Conservation (phyloP, 1,140 invertebrate species). For the Camponotus floridanus region DNA sequence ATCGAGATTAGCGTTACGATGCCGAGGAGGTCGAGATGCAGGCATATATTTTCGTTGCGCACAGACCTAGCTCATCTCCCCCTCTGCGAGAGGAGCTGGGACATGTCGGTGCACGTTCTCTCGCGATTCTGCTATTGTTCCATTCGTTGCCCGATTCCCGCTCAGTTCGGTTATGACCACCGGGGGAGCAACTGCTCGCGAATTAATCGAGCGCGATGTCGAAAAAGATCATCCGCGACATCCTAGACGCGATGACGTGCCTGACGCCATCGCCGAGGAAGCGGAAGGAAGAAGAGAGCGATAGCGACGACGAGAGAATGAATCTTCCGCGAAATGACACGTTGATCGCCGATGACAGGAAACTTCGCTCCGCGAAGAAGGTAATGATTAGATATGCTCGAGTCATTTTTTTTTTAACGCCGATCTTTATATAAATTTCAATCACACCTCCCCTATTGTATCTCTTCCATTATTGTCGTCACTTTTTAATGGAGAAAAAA, state of each 20-base stretch:
- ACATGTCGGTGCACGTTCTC: slow-evolving; percentile 59
- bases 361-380: background rate
- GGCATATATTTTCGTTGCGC: slow-evolving; percentile 1
- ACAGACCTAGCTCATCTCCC: background rate
- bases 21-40: background rate
- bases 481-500: background rate
- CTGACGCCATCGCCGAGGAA: slow-evolving; percentile 64
- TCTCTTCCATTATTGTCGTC: background rate
- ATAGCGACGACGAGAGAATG: background rate
- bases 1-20: slow-evolving; percentile 19
- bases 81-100: background rate
- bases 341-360: background rate
- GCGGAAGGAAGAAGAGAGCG: background rate
- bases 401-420: background rate
- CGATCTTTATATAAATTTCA: background rate
- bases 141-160: slow-evolving; percentile 8
- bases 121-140: slow-evolving; percentile 60
- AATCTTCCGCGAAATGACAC: slow-evolving; percentile 14
- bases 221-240: slow-evolving; percentile 35
- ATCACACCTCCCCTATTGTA: background rate
- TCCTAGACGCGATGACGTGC: slow-evolving; percentile 37
- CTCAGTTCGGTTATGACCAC: slow-evolving; percentile 42
- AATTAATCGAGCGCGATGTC: slow-evolving; percentile 15
- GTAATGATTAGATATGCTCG: slow-evolving; percentile 7
- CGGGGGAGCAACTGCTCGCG: background rate